phyloP scores from a whole-genome alignment of 2,888 invertebrate genomes.

The Athalia cordata region DNA sequence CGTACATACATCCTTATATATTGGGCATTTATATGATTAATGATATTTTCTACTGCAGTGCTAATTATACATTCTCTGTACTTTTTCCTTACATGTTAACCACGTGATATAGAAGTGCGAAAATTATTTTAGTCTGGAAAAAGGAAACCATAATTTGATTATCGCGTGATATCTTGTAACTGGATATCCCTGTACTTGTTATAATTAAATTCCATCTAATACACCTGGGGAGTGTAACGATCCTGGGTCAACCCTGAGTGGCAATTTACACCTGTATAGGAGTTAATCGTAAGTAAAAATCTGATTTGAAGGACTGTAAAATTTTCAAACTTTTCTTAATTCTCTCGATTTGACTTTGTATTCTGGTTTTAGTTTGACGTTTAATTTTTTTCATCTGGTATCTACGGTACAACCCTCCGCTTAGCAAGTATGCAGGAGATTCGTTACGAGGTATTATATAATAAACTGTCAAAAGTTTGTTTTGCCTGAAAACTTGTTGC shows the following conservation, averaged over 20 bases:
- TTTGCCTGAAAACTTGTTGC: conserved; percentile 21
- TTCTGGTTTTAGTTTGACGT: no score
- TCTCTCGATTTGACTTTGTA: no score
- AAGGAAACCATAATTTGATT: conserved; percentile 4
- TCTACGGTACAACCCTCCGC: neutral
- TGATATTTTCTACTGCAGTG: no score
- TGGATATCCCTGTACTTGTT: no score
- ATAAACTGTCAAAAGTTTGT: conserved; percentile 3
- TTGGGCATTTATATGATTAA: no score
- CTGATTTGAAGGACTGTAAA: neutral
- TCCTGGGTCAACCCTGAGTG: no score
- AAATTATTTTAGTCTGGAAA: neutral
- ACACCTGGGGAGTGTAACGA: no score
- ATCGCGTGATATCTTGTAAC: conserved; percentile 8
- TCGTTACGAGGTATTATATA: neutral
- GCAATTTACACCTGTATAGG: no score
- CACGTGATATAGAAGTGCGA: neutral
- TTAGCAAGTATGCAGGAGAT: neutral
- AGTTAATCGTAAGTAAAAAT: no score
- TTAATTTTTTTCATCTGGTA: no score
- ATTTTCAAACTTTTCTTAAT: neutral
- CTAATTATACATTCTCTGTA: no score
- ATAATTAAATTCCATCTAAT: neutral
- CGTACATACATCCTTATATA: no score
- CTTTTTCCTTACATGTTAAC: neutral